phyloP scores from a whole-genome alignment of 2,888 invertebrate genomes.

The Beris morrisii region DNA sequence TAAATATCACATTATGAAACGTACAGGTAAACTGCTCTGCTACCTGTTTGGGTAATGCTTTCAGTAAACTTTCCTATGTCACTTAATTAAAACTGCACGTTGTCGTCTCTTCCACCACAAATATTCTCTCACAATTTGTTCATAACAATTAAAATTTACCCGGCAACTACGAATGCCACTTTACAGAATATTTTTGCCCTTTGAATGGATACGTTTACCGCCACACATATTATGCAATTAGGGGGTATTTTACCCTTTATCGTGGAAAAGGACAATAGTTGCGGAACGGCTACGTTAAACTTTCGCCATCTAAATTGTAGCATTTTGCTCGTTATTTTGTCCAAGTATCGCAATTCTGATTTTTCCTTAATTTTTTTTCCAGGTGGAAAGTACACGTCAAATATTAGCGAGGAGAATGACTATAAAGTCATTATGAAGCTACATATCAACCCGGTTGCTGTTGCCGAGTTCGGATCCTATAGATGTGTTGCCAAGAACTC shows the following conservation, averaged over 20 bases:
- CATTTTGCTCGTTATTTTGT: conserved; percentile 15
- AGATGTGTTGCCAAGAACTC: conserved; percentile 83
- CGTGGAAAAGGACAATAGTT: not conserved
- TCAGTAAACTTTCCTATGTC: too few species aligned
- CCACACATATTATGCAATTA: conserved; percentile 1
- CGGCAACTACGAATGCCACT: conserved; percentile 22
- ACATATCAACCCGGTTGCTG: conserved; percentile 68
- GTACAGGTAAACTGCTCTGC: too few species aligned
- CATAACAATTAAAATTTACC: not conserved
- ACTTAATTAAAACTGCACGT: conserved; percentile 11
- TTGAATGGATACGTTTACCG: not conserved
- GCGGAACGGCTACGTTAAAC: too few species aligned
- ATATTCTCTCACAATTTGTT: not conserved
- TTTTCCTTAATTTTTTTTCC: conserved; percentile 40
- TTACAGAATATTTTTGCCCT: not conserved
- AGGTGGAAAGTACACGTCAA: conserved; percentile 72
- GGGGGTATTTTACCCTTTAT: not conserved
- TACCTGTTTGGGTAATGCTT: too few species aligned
- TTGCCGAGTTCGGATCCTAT: conserved; percentile 74
- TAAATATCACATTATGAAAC: too few species aligned
- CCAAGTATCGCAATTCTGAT: not conserved
- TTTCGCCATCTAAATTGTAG: not conserved
- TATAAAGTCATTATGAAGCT: conserved; percentile 78
- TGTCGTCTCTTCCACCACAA: not conserved
- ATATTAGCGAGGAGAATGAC: conserved; percentile 68